Evolutionary conservation across 2,113 vertebrate species (phyloP).

Genomic region (Hydrochoerus hydrochaeris): DNA sequence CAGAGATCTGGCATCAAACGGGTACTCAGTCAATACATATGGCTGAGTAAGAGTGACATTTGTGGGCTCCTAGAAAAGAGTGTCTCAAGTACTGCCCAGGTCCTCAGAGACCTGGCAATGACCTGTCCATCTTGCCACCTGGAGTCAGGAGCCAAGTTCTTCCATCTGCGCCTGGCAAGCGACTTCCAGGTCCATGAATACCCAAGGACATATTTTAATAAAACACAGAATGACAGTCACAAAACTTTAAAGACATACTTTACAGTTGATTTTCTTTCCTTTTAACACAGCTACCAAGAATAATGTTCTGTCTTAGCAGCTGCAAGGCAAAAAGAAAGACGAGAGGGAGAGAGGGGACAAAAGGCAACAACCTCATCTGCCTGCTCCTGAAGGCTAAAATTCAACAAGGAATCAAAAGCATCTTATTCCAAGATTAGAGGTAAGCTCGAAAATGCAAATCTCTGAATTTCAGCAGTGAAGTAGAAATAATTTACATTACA

Average conservation of each 20-base stretch:
- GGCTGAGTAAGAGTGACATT: background rate
- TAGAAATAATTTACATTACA: slow-evolving; percentile 45
- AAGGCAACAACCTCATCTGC: background rate
- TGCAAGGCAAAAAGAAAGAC: background rate
- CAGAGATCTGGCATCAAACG: background rate
- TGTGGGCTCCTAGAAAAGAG: fast-evolving
- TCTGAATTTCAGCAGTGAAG: slow-evolving; percentile 61
- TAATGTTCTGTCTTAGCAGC: slow-evolving; percentile 12
- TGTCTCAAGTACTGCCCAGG: fast-evolving
- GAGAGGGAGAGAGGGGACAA: background rate
- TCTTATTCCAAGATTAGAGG: slow-evolving; percentile 57
- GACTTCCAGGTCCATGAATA: background rate
- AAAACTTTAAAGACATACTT: background rate
- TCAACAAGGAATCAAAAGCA: slow-evolving; percentile 19
- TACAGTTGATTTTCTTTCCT: slow-evolving; percentile 16
- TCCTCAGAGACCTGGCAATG: background rate
- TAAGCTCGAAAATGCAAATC: slow-evolving; percentile 63
- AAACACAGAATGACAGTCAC: slow-evolving; percentile 38
- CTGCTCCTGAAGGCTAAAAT: background rate
- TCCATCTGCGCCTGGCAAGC: background rate
- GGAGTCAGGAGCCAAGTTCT: background rate
- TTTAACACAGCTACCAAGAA: background rate
- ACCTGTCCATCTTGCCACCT: background rate
- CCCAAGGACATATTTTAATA: background rate
- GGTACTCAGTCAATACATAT: background rate